These are phyloP conservation scores for Pyxicephalus adspersus DNA, from an alignment of 2,113 vertebrate genomes.

Conservation along the genomic window DNA sequence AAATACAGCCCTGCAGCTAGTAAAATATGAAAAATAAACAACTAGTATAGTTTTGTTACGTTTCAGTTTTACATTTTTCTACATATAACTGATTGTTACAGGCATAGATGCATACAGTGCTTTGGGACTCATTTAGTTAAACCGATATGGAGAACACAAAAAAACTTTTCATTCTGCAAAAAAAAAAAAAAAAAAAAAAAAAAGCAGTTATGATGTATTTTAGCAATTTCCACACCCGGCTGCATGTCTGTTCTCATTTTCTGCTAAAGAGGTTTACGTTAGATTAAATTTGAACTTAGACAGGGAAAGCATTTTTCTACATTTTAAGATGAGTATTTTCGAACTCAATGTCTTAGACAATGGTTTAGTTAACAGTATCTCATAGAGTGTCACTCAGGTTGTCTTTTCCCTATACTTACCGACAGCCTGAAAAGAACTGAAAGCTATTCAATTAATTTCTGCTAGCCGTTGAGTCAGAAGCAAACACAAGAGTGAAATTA, in stretches of 20 bases:
- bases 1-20: no score
- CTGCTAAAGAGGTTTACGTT: slow-evolving; percentile 65
- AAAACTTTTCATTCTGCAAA: not conserved
- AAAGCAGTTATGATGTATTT: slow-evolving; percentile 54
- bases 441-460: slow-evolving; percentile 64
- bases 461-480: slow-evolving; percentile 57
- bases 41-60: no score
- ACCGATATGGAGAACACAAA: not conserved
- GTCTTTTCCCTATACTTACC: slow-evolving; percentile 57
- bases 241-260: slow-evolving; percentile 67
- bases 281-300: slow-evolving; percentile 69
- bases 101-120: not conserved
- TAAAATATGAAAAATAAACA: no score
- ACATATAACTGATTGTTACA: not conserved
- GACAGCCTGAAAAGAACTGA: slow-evolving; percentile 62
- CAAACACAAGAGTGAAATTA: slow-evolving; percentile 50
- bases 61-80: no score
- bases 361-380: slow-evolving; percentile 70
- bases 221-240: slow-evolving; percentile 64
- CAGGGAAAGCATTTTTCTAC: slow-evolving; percentile 68
- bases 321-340: slow-evolving; percentile 65
- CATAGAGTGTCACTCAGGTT: slow-evolving; percentile 66
- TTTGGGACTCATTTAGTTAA: not conserved
- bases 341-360: slow-evolving; percentile 66
- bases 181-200: no score